Percentiles rank a stretch among this genome's conserved stretches.
These are phyloP conservation scores for Yponomeuta evonymella DNA, from an alignment of 2,888 invertebrate genomes.

Conservation along the genomic window DNA sequence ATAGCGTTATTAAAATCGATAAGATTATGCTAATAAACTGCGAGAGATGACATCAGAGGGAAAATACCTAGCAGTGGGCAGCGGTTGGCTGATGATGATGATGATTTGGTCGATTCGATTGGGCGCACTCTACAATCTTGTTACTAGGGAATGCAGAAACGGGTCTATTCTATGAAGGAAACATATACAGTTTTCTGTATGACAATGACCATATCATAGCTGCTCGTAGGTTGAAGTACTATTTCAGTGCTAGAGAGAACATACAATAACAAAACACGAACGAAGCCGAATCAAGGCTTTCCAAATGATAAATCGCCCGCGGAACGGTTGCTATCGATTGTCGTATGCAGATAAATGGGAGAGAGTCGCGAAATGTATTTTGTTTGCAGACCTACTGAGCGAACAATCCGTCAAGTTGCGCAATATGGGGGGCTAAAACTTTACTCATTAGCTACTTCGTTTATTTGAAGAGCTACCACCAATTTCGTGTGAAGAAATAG, in stretches of 20 bases:
- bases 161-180: too few relatives aligned
- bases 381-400: background rate
- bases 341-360: slow-evolving; percentile 1
- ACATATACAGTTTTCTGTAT: too few relatives aligned
- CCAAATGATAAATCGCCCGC: background rate
- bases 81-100: background rate
- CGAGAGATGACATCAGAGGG: too few relatives aligned
- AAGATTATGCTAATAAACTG: too few relatives aligned
- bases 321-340: background rate
- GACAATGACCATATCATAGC: too few relatives aligned
- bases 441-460: background rate
- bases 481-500: too few relatives aligned
- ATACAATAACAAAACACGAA: background rate
- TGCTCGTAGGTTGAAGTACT: too few relatives aligned
- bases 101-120: background rate
- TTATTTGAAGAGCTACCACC: background rate
- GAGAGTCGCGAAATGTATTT: slow-evolving; percentile 1
- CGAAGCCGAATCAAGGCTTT: background rate
- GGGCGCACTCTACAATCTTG: too few relatives aligned
- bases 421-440: background rate
- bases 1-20: too few relatives aligned
- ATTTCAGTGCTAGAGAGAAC: background rate
- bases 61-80: too few relatives aligned
- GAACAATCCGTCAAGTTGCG: background rate
- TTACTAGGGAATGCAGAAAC: too few relatives aligned